Evolutionary conservation across 2,113 vertebrate genomes (phyloP).

Genomic region (Pelobates fuscus): DNA sequence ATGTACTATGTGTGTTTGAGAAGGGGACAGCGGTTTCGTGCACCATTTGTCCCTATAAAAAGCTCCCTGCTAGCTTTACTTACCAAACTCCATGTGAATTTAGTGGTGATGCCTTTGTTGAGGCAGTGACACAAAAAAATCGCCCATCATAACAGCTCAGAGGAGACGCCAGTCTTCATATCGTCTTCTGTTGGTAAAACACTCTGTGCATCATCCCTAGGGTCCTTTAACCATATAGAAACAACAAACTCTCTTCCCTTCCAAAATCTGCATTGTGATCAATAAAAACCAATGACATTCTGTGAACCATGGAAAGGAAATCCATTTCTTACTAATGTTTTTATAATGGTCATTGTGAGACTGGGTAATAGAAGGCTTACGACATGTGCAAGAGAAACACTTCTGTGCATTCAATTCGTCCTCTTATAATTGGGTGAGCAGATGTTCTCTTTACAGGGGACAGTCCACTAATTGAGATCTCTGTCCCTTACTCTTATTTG

Average conservation of each 20-base stretch:
- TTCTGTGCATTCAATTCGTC: too few relatives aligned
- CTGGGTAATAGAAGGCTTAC: neutral
- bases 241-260: neutral
- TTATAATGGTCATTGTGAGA: conserved; percentile 13
- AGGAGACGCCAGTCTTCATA: neutral
- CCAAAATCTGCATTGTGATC: conserved; percentile 34
- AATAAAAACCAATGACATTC: conserved; percentile 39
- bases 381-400: too few relatives aligned
- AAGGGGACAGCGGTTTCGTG: too few relatives aligned
- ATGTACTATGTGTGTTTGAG: too few relatives aligned
- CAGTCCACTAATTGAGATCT: too few relatives aligned
- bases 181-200: conserved; percentile 9
- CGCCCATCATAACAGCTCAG: neutral
- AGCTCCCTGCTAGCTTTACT: too few relatives aligned
- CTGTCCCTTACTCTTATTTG: neutral
- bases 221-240: conserved; percentile 19
- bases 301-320: conserved; percentile 6
- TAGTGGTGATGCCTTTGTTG: too few relatives aligned
- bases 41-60: too few relatives aligned
- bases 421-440: too few relatives aligned
- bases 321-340: conserved; percentile 37
- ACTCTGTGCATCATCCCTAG: conserved; percentile 3
- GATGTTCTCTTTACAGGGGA: too few relatives aligned
- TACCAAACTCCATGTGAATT: too few relatives aligned
- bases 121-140: too few relatives aligned